Evolutionary conservation across 2,113 vertebrate genomes (phyloP), one percentile per base, ranked within the genome.

Genomic region (Mormyrus lacerda): DNA sequence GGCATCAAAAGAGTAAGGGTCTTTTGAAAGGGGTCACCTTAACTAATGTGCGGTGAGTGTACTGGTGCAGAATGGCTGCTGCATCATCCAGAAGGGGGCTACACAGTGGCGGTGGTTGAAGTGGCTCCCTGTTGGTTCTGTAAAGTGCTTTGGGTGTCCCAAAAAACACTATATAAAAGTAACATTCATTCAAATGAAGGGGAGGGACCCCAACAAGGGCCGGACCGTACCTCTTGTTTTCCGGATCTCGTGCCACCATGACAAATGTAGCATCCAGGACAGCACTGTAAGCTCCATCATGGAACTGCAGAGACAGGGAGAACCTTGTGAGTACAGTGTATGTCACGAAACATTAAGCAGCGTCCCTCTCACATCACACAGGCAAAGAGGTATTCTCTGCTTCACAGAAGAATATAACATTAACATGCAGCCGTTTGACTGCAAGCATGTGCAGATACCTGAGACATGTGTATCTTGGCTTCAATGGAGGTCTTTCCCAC

Each of bases 391-490:
- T 45, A 4, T 47, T 44, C 82, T 84, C 39, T 84, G 21, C 17
- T 84, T 45, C 82, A 84, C 48, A 45, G 24, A 84, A 48, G 4
- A 44, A 84, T 45, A 45, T 24, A 47, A n/a, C 13, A 86, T 45
- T 10, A 51, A 31, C 45, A 86, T 47, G 11, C 11, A 27, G 47
- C 9, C 2, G 6, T 27, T 31, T 47, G 24, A 84, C 82, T n/a
- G 82, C 24, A 84, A 84, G 79, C 79, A 45, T 17, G 17, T 24
- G 3, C 39, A 5, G 3, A 11, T 85, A 98, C 98, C 97, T 99
- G 98, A 24, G 97, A 95, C 97, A 99, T 97, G 90, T 96, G 96
- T 97, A 99, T 99, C 95, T 97, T 99, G 91, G 98, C 98, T 95
- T 99, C 98, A 93, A 99, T 99, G 1, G 98, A 99, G 3, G 97